Evolutionary conservation across 2,113 vertebrate genomes (phyloP), one percentile per base, ranked within the genome.

Genomic region (Actenoides hombroni): DNA sequence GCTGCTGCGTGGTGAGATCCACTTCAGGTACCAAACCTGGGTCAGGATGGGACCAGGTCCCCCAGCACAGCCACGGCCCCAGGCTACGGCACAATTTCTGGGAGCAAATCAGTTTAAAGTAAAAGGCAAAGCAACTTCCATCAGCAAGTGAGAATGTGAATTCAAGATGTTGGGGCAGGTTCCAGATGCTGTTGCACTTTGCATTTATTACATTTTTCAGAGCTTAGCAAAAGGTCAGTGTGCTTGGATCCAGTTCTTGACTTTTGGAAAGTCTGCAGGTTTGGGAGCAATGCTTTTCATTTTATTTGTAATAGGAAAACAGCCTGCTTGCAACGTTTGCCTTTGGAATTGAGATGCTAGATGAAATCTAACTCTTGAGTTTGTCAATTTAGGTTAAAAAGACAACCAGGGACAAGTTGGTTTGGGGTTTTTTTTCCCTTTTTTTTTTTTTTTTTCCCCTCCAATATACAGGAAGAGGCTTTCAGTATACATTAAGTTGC

Each of bases 61-160:
- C 57, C 42, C 78, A 23, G 35, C 54, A 25, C 61, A 73, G 26
- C 35, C 8, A 0, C 11, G 5, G 24, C 42, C 78, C 28, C 54
- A 54, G 42, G 35, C 18, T 28, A 1, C 6, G 2, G n/a, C 23
- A 3, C 9, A 28, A 9, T 6, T 77, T 70, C 46, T 78, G 91
- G 39, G 69, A 42, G 65, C 19, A 60, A 75, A 88, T 24, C 15
- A 44, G 29, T 54, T 81, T 26, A 6, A 86, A 82, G 51, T 59
- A 49, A 73, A 20, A 46, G 24, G 70, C 61, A 76, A 78, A 91
- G 16, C 8, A 6, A 59, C 88, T 93, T 78, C 79, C 88, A 93
- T 94, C 94, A 83, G 86, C 94, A 65, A 87, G 49, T 33, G 92
- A 82, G 95, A 93, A 96, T 84, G 91, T 74, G 92, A 94, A 95